Evolutionary conservation across 2,113 vertebrate species (phyloP).

Genomic region (Jaculus jaculus): DNA sequence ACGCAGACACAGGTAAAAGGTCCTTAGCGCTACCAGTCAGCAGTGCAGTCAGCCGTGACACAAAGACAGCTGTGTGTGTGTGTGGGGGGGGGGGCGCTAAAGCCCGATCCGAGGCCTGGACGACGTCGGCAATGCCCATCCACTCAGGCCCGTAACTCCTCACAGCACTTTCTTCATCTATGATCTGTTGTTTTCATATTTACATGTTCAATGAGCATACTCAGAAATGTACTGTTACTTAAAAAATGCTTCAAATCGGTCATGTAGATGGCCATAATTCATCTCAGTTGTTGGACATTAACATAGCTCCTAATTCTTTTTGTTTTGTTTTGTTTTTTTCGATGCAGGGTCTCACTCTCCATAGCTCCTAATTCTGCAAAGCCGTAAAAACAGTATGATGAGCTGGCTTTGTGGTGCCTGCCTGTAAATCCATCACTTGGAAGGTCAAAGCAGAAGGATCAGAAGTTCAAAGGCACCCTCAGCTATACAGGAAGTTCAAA

Average conservation of each 20-base stretch:
- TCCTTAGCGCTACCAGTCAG: background rate
- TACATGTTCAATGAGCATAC: background rate
- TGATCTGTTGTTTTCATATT: conserved; percentile 1
- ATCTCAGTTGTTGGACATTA: background rate
- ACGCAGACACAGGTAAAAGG: background rate
- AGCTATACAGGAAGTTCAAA: background rate
- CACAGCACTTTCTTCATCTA: background rate
- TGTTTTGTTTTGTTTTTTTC: no score
- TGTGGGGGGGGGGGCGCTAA: background rate
- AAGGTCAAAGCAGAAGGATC: background rate
- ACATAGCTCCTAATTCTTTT: conserved; percentile 11
- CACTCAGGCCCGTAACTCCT: background rate
- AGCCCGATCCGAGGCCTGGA: background rate
- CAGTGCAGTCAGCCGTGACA: accelerated
- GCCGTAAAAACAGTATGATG: background rate
- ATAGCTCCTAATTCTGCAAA: conserved; percentile 43
- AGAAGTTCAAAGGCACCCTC: background rate
- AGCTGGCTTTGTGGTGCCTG: background rate
- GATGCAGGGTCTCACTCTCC: no score
- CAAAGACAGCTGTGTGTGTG: no score
- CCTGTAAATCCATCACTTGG: background rate
- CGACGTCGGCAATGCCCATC: background rate
- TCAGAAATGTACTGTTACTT: background rate
- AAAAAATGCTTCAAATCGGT: background rate
- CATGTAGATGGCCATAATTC: conserved; percentile 8